Evolutionary conservation across 2,113 vertebrate genomes (phyloP).

Genomic region (Meles meles): DNA sequence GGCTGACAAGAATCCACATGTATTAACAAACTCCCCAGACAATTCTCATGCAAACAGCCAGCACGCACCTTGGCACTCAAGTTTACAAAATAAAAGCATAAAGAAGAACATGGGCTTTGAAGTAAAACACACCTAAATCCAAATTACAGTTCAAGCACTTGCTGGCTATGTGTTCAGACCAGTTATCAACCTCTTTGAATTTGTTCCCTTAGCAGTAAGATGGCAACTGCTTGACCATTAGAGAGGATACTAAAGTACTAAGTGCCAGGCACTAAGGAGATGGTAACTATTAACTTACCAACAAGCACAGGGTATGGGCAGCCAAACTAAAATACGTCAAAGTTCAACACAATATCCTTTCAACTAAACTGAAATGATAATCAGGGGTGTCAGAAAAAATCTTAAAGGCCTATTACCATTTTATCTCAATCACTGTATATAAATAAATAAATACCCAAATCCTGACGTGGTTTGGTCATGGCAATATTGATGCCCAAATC

Average conservation of each 20-base stretch:
- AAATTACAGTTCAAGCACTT: not conserved
- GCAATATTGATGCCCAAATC: not conserved
- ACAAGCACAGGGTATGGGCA: not conserved
- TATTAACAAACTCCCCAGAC: not conserved
- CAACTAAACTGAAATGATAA: conserved; percentile 30
- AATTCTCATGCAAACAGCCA: not conserved
- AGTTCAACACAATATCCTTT: not conserved
- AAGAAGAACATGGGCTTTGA: not conserved
- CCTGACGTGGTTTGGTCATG: not conserved
- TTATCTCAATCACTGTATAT: not conserved
- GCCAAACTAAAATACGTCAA: not conserved
- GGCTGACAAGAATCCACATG: not conserved
- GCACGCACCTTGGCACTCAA: not conserved
- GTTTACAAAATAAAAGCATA: not conserved
- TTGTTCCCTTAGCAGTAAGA: not conserved
- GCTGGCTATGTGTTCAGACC: not conserved
- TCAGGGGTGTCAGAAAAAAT: not conserved
- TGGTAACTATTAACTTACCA: not conserved
- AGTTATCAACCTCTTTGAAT: not conserved
- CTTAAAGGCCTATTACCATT: not conserved
- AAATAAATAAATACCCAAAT: not conserved
- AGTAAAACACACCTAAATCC: not conserved
- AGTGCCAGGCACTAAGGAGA: not conserved
- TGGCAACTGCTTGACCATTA: not conserved
- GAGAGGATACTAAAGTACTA: not conserved